phyloP scores from a whole-genome alignment of 2,113 vertebrate genomes.

The Lathamus discolor region DNA sequence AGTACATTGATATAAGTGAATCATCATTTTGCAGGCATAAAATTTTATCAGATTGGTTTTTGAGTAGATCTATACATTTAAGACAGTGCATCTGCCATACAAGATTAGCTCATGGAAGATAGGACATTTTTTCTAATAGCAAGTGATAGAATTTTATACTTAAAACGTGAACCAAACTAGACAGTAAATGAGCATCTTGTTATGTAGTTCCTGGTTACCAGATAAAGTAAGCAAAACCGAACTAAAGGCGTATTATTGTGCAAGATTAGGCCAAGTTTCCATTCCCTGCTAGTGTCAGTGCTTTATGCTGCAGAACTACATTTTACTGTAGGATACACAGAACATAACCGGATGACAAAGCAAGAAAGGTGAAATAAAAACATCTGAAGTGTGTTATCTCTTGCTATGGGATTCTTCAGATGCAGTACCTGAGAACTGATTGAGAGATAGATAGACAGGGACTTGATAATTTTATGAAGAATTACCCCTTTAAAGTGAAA shows the following conservation, averaged over 20 bases:
- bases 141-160: constrained; percentile 62
- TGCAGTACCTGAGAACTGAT: not conserved
- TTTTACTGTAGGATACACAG: constrained; percentile 11
- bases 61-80: constrained; percentile 76
- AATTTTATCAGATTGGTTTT: constrained; percentile 80
- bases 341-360: constrained; percentile 8
- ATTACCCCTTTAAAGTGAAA: not conserved
- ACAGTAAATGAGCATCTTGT: constrained; percentile 54
- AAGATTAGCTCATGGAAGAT: constrained; percentile 77
- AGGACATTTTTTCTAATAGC: constrained; percentile 56
- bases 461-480: not conserved
- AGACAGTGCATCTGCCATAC: constrained; percentile 70
- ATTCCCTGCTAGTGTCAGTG: not conserved
- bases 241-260: constrained; percentile 28
- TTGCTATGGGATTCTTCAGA: not conserved
- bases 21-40: constrained; percentile 78
- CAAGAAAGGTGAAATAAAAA: constrained; percentile 4
- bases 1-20: constrained; percentile 81
- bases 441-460: not conserved
- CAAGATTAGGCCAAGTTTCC: constrained; percentile 52
- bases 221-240: constrained; percentile 55
- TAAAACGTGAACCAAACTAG: constrained; percentile 54
- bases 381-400: not conserved
- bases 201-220: constrained; percentile 66
- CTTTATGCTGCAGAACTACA: not conserved